Percentiles rank a stretch among this genome's conserved stretches.
These are phyloP conservation scores for Anguilla megastoma DNA, from an alignment of 2,797 vertebrate genomes.

Conservation along the genomic window DNA sequence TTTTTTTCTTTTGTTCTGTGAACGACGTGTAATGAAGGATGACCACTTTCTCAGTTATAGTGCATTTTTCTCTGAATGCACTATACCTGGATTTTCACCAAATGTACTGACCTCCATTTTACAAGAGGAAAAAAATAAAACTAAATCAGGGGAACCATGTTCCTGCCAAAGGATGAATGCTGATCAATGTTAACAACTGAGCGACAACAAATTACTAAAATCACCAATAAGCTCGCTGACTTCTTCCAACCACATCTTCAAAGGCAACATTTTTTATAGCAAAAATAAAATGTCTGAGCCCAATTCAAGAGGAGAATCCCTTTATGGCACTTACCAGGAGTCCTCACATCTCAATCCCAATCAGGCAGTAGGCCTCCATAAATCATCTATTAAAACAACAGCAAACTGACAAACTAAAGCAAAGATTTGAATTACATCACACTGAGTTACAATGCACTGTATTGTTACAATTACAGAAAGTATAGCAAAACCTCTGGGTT, in stretches of 20 bases:
- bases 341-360: not conserved
- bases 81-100: not conserved
- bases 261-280: not conserved
- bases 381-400: not conserved
- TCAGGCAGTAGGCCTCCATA: not conserved
- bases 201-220: not conserved
- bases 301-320: not conserved
- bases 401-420: not conserved
- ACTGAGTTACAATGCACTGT: not conserved
- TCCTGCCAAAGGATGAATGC: not conserved
- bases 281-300: not conserved
- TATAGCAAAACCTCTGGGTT: not conserved
- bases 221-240: not conserved
- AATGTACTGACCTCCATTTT: not conserved
- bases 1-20: not conserved
- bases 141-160: not conserved
- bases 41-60: not conserved
- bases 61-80: not conserved
- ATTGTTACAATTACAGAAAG: not conserved
- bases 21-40: not conserved
- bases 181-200: not conserved
- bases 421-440: not conserved
- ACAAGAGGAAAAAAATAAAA: not conserved
- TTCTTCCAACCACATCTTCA: not conserved
- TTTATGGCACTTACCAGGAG: not conserved